Percentiles rank a stretch among this genome's conserved stretches.
phyloP scores from a whole-genome alignment of 2,797 vertebrate species.

The Argentina silus region DNA sequence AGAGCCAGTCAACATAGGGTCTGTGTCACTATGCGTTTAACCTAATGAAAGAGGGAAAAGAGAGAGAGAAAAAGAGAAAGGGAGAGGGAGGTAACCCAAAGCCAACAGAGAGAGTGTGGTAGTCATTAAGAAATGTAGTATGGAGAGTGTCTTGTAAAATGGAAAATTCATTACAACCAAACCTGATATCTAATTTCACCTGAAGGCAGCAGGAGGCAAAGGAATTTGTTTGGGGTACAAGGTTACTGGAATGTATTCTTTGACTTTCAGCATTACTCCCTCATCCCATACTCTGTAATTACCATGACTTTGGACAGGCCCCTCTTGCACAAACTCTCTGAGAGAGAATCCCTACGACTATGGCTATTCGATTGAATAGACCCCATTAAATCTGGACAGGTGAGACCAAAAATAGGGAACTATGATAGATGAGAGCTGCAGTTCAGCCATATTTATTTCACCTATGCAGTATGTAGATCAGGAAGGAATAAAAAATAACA shows the following conservation, averaged over 20 bases:
- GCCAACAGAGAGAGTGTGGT: not conserved
- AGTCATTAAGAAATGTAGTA: not conserved
- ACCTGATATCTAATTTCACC: slow-evolving; percentile 30
- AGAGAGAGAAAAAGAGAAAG: not conserved
- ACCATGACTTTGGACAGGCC: not conserved
- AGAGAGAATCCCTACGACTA: not conserved
- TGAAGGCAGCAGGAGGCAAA: not conserved
- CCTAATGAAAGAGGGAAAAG: not conserved
- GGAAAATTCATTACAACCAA: slow-evolving; percentile 24
- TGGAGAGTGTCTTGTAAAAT: slow-evolving; percentile 13
- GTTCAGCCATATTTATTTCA: no score
- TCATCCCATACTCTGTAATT: not conserved
- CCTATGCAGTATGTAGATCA: no score
- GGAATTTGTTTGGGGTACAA: slow-evolving; percentile 11
- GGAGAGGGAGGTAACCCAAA: not conserved
- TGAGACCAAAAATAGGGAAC: not conserved
- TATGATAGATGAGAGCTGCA: no score
- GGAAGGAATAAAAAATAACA: no score
- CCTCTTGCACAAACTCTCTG: not conserved
- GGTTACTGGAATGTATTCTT: slow-evolving; percentile 1
- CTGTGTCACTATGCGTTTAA: not conserved
- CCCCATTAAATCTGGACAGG: not conserved
- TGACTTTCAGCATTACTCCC: not conserved
- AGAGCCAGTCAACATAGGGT: not conserved
- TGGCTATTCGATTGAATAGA: not conserved